A percentile compares a stretch with the other conserved stretches of the same genome.
Evolutionary conservation across 2,797 vertebrate genomes (phyloP).

Genomic region (Cossypha polioptera): DNA sequence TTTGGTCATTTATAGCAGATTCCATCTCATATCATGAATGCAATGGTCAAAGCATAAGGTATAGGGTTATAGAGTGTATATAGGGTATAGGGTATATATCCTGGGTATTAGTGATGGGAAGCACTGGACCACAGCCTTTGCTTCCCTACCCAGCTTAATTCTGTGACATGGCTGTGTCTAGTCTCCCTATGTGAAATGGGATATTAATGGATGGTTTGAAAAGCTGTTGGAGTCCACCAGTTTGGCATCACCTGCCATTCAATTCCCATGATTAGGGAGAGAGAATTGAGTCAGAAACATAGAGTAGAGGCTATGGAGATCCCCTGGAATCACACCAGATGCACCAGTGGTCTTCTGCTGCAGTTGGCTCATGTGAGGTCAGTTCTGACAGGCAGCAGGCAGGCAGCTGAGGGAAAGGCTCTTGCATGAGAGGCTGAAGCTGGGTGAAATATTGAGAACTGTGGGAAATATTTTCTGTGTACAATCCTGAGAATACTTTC

Average conservation of each 20-base stretch:
- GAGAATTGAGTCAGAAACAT: not conserved
- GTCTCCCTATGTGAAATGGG: not conserved
- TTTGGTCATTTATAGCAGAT: not conserved
- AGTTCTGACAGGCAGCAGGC: accelerated
- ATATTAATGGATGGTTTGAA: not conserved
- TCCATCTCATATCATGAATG: not conserved
- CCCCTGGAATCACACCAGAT: not conserved
- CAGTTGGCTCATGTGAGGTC: accelerated
- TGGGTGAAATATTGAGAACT: not conserved
- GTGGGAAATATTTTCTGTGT: not conserved
- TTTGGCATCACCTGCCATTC: not conserved
- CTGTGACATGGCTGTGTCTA: not conserved
- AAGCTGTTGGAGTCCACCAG: not conserved
- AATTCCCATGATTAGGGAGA: not conserved
- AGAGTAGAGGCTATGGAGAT: not conserved
- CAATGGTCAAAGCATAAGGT: not conserved
- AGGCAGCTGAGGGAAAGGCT: not conserved
- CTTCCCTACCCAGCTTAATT: not conserved
- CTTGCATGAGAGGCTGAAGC: not conserved
- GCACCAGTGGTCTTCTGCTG: not conserved
- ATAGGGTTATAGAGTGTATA: not conserved
- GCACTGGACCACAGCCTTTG: not conserved
- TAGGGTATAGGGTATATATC: not conserved
- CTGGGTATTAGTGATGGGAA: not conserved
- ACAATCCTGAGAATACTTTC: not conserved